Evolutionary conservation across 1,140 invertebrate species (phyloP).

Genomic region (Palaemon carinicauda): DNA sequence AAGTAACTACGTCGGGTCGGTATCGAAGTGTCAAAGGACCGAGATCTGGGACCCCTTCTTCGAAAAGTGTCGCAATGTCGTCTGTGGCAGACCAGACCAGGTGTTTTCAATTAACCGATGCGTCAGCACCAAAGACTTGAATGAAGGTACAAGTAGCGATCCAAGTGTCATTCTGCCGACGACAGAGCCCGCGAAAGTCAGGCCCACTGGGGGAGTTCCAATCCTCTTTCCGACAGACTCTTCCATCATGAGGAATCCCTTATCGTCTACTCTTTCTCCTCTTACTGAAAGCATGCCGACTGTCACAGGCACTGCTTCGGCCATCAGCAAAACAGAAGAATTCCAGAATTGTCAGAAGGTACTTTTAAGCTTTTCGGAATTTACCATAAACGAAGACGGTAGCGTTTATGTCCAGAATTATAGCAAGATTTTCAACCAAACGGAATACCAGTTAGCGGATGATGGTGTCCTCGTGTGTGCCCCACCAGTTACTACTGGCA

Average conservation of each 20-base stretch:
- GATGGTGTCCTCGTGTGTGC: conserved; percentile 61
- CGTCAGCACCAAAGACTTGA: conserved; percentile 31
- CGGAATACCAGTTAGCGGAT: conserved; percentile 62
- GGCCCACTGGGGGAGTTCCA: not conserved
- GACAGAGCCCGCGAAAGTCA: not conserved
- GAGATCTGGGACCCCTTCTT: conserved; percentile 69
- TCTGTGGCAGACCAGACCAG: conserved; percentile 61
- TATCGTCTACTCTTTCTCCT: not conserved
- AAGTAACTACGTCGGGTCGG: conserved; percentile 64
- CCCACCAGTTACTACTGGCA: conserved; percentile 60
- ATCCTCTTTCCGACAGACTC: too few species aligned
- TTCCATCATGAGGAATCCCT: not conserved
- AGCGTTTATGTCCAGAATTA: conserved; percentile 64
- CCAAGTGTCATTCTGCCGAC: not conserved
- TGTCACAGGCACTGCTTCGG: not conserved
- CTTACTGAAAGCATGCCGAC: not conserved
- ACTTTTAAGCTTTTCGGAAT: conserved; percentile 64
- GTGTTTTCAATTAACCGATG: conserved; percentile 60
- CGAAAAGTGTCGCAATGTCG: conserved; percentile 65
- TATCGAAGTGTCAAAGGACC: conserved; percentile 61
- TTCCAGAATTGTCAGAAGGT: conserved; percentile 55
- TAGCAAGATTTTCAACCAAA: conserved; percentile 61
- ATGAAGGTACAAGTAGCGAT: conserved; percentile 10
- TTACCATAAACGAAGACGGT: conserved; percentile 63
- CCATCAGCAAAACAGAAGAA: conserved; percentile 3